Evolutionary conservation across 1,140 invertebrate species (phyloP), one percentile per base, ranked within the genome.

Genomic region (Nylanderia fulva): DNA sequence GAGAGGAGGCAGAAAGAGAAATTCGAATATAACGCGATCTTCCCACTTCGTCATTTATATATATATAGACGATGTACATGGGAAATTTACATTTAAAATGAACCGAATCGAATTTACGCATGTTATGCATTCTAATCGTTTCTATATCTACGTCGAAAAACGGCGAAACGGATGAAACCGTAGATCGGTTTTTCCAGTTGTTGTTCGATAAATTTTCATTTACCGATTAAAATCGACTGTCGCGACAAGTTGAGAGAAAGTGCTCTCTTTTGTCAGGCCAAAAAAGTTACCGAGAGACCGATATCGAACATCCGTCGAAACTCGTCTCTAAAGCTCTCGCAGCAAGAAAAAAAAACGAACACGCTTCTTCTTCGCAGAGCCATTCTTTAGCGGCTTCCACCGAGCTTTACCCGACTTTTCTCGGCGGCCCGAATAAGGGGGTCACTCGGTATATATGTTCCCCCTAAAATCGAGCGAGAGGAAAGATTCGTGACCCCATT

Each of bases 401-500:
- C 52, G 52, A 60, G 36, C 52, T 72, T 33, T 42, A 9, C 11
- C 36, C 52, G 36, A 42, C 36, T 18, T 42, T 60, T 3, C 36
- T 13, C 11, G 9, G 77, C 86, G 85, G 84, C 87, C 82, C 83
- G 74, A 85, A 89, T 91, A 82, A 71, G 74, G 79, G 11, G 66
- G 77, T 87, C 84, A 84, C 13, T 27, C 29, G 15, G 24, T 27
- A 5, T 18, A 42, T 52, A 15, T 82, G 29, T 33, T n/a, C 52
- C 48, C 24, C 52, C 45, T 7, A 36, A 72, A 36, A 71, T 42
- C 33, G 63, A 68, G 27, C 21, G 71, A 52, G 24, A 56, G 56
- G 29, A 36, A 63, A 74, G 88, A 92, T 90, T 86, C 45, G 83
- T 91, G 91, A 92, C 91, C 91, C 72, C 91, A 86, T 91, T 92